A percentile compares a stretch with the other conserved stretches of the same genome.
Evolutionary conservation across 2,113 vertebrate genomes (phyloP).

Genomic region (Canis aureus): DNA sequence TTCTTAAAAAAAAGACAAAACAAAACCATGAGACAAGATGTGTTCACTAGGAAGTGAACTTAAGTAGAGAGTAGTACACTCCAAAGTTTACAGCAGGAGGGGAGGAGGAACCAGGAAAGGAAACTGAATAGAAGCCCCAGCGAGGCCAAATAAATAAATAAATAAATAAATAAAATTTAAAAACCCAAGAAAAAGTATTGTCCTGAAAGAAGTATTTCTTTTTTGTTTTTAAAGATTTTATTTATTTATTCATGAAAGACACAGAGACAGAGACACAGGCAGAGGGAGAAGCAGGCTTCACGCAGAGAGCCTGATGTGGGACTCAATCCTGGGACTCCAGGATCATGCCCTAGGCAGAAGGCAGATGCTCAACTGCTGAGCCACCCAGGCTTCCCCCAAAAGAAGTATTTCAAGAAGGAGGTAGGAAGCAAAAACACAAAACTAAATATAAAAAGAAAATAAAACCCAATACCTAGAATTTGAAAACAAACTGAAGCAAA

Average conservation of each 20-base stretch:
- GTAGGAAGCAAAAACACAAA: not conserved
- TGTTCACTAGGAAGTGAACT: not conserved
- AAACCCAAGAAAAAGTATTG: not conserved
- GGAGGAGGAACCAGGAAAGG: not conserved
- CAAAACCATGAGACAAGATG: not conserved
- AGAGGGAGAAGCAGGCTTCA: too few relatives aligned
- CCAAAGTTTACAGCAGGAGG: not conserved
- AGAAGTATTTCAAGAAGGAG: not conserved
- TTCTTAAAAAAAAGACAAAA: too few relatives aligned
- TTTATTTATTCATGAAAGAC: too few relatives aligned
- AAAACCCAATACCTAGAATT: not conserved
- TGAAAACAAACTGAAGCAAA: slow-evolving; percentile 33
- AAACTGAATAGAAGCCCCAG: not conserved
- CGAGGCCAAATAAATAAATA: not conserved
- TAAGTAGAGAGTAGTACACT: not conserved
- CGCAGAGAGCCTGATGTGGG: too few relatives aligned
- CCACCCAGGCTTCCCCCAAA: not conserved
- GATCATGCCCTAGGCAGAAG: too few relatives aligned
- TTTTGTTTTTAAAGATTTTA: too few relatives aligned
- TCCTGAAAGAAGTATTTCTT: not conserved
- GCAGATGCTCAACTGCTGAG: too few relatives aligned
- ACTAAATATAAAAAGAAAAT: not conserved
- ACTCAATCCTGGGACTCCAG: too few relatives aligned
- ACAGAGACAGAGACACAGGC: too few relatives aligned
- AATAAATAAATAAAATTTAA: not conserved